These are phyloP conservation scores for Ceryle rudis DNA, from an alignment of 2,797 vertebrate species.

Conservation along the genomic window DNA sequence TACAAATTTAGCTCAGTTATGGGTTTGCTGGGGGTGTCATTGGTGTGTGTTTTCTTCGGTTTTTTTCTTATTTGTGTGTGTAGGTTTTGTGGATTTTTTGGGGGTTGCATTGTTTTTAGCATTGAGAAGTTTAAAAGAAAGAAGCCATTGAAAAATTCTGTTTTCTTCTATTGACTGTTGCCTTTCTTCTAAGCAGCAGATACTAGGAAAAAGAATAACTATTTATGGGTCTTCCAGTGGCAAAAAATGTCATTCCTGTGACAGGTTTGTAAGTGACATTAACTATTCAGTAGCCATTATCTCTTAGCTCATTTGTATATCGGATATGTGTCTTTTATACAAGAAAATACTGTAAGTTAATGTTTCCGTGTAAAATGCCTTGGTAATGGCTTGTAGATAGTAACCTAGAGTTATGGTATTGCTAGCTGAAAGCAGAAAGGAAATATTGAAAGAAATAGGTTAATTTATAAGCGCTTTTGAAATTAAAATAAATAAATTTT, in stretches of 20 bases:
- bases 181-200: neutral
- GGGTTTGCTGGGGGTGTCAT: neutral
- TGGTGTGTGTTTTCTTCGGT: neutral
- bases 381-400: neutral
- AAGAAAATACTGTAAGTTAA: neutral
- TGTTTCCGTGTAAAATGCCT: neutral
- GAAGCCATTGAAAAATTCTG: neutral
- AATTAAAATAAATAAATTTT: neutral
- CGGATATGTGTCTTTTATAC: neutral
- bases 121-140: neutral
- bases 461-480: neutral
- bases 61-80: too few species aligned
- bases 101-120: neutral
- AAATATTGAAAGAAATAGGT: neutral
- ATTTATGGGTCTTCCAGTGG: neutral
- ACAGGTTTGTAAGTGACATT: neutral
- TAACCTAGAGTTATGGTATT: neutral
- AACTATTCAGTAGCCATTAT: neutral
- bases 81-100: too few species aligned
- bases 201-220: neutral
- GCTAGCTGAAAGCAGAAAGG: neutral
- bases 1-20: neutral
- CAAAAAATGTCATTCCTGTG: neutral
- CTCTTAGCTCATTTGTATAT: neutral
- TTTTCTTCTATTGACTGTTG: neutral